phyloP scores from a whole-genome alignment of 2,797 vertebrate species.

The Fistularia commersonii region DNA sequence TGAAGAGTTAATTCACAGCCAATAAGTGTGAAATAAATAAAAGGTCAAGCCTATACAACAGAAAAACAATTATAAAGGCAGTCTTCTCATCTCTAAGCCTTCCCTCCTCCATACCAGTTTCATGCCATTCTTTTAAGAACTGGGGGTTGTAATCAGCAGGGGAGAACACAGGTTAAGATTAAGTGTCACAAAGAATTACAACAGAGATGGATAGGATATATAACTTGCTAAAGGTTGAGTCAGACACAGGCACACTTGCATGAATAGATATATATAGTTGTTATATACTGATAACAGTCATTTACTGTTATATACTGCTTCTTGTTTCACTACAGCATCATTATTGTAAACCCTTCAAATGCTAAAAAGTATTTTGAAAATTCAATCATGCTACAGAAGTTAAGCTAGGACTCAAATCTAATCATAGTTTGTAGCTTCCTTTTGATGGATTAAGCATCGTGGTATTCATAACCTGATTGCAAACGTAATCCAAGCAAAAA shows the following conservation, averaged over 20 bases:
- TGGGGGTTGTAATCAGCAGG: conserved; percentile 36
- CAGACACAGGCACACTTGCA: conserved; percentile 1
- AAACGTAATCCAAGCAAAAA: conserved; percentile 54
- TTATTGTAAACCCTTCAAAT: too few relatives aligned
- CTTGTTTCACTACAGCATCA: too few relatives aligned
- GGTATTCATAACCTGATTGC: conserved; percentile 47
- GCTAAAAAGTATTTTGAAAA: not conserved
- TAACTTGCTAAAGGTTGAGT: conserved; percentile 3
- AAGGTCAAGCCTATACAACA: conserved; percentile 51
- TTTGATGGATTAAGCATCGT: conserved; percentile 58
- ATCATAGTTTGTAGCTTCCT: conserved; percentile 55
- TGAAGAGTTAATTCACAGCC: conserved; percentile 56
- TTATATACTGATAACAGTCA: too few relatives aligned
- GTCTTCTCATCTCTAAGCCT: conserved; percentile 11
- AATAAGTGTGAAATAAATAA: conserved; percentile 64
- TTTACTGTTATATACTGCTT: too few relatives aligned
- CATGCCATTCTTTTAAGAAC: conserved; percentile 10
- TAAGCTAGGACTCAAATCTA: conserved; percentile 41
- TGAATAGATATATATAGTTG: not conserved
- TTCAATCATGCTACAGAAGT: conserved; percentile 5
- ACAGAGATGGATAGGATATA: conserved; percentile 25
- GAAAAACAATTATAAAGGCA: conserved; percentile 54
- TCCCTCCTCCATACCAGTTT: conserved; percentile 14
- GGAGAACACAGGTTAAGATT: conserved; percentile 45
- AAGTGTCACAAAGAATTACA: conserved; percentile 47